Percentiles rank a stretch among this genome's conserved stretches.
Evolutionary conservation across 2,113 vertebrate species (phyloP).

Genomic region (Dunckerocampus dactyliophorus): DNA sequence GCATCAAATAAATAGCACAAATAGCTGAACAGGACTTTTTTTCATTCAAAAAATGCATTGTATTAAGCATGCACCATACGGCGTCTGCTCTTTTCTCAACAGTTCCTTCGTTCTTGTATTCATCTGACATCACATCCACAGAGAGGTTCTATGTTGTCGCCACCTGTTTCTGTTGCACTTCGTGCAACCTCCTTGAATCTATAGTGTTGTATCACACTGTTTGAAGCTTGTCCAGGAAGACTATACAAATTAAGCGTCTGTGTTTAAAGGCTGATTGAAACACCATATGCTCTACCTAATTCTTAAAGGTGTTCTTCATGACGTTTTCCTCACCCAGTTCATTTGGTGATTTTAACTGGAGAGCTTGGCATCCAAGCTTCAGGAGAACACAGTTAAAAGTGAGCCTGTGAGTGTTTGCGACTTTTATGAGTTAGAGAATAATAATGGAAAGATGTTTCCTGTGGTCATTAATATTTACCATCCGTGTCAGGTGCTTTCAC

Average conservation of each 20-base stretch:
- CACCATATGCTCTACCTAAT: not conserved
- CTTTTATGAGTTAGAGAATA: slow-evolving; percentile 22
- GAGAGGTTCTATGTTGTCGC: no score
- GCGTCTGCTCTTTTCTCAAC: no score
- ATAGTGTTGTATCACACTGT: not conserved
- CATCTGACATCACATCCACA: not conserved
- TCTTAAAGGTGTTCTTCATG: not conserved
- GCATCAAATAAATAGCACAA: no score
- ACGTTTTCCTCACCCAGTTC: not conserved
- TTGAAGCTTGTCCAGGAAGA: not conserved
- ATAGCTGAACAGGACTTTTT: no score
- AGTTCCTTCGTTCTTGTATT: not conserved
- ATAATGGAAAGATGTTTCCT: slow-evolving; percentile 19
- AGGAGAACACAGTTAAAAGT: not conserved
- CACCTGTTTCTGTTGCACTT: not conserved
- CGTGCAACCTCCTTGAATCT: not conserved
- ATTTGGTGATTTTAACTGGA: not conserved
- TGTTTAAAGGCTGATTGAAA: not conserved
- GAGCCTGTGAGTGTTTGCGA: not conserved
- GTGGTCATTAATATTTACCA: slow-evolving; percentile 40
- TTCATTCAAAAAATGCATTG: no score
- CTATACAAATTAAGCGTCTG: not conserved
- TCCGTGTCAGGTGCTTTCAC: slow-evolving; percentile 15
- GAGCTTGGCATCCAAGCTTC: not conserved
- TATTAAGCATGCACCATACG: no score